Percentiles rank a stretch among this genome's conserved stretches.
Conservation (phyloP, 2,797 vertebrate species). For the Cynodonichthys magdalenae region DNA sequence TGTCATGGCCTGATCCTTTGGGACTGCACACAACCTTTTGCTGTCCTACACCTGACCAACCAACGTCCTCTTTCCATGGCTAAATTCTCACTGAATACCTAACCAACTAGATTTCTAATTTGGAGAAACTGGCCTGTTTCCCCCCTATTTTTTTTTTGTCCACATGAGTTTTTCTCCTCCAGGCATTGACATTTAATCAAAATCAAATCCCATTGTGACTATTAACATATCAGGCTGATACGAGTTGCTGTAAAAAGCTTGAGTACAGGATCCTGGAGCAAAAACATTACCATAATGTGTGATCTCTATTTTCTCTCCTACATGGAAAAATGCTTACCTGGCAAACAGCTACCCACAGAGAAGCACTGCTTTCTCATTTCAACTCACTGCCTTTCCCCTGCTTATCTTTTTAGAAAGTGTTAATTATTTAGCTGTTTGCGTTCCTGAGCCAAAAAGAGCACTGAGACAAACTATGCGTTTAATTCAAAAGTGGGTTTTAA, state of each 20-base stretch:
- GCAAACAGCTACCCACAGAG: conserved; percentile 59
- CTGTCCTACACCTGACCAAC: conserved; percentile 58
- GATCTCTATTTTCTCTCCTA: conserved; percentile 68
- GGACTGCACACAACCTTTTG: conserved; percentile 65
- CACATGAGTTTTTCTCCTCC: conserved; percentile 45
- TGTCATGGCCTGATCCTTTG: conserved; percentile 59
- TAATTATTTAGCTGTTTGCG: conserved; percentile 76
- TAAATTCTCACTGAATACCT: conserved; percentile 52
- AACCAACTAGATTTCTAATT: conserved; percentile 61
- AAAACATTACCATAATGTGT: conserved; percentile 77
- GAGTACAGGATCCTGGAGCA: conserved; percentile 63
- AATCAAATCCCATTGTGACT: conserved; percentile 77
- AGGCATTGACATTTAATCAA: conserved; percentile 83
- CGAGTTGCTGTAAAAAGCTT: conserved; percentile 72
- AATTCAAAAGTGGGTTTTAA: conserved; percentile 47
- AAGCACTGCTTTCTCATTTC: conserved; percentile 35
- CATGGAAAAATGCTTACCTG: conserved; percentile 73
- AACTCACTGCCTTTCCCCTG: conserved; percentile 20
- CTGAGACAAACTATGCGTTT: conserved; percentile 49
- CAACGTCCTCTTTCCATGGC: conserved; percentile 64
- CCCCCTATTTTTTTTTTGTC: not conserved
- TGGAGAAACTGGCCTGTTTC: conserved; percentile 40
- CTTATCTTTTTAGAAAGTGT: conserved; percentile 72
- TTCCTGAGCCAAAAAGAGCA: conserved; percentile 59
- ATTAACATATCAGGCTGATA: conserved; percentile 80